These are phyloP conservation scores for Megalops cyprinoides DNA, from an alignment of 2,797 vertebrate genomes.

Conservation along the genomic window DNA sequence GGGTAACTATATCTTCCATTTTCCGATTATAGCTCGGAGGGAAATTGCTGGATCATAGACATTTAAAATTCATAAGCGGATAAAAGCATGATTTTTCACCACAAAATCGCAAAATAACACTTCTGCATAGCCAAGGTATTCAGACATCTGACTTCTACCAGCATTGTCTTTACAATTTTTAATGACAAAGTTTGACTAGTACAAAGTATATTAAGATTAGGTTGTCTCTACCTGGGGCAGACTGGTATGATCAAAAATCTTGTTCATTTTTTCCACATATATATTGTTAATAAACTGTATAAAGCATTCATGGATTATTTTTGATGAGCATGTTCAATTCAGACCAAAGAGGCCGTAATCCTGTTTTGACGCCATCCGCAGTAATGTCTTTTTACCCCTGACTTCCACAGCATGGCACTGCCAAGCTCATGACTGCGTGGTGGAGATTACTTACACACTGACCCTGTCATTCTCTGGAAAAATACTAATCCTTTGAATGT, in stretches of 20 bases:
- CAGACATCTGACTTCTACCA: neutral
- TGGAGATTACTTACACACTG: neutral
- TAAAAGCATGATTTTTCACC: conserved; percentile 15
- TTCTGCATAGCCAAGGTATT: neutral
- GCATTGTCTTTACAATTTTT: too few species aligned
- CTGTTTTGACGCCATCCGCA: neutral
- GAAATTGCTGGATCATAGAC: conserved; percentile 25
- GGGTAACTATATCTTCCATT: conserved; percentile 7
- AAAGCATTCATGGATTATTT: neutral
- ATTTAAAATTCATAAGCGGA: conserved; percentile 20
- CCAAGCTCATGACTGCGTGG: neutral
- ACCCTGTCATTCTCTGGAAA: neutral
- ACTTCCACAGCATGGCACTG: neutral
- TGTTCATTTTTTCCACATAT: too few species aligned
- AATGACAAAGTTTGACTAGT: too few species aligned
- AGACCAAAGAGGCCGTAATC: neutral
- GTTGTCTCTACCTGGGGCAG: too few species aligned
- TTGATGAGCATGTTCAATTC: neutral
- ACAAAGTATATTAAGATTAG: too few species aligned
- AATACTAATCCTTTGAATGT: neutral
- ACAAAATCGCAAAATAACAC: neutral
- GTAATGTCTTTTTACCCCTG: neutral
- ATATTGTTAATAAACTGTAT: neutral
- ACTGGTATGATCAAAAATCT: too few species aligned
- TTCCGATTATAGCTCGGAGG: neutral